Conservation (phyloP, 2,797 vertebrate species). For the Choloepus didactylus region DNA sequence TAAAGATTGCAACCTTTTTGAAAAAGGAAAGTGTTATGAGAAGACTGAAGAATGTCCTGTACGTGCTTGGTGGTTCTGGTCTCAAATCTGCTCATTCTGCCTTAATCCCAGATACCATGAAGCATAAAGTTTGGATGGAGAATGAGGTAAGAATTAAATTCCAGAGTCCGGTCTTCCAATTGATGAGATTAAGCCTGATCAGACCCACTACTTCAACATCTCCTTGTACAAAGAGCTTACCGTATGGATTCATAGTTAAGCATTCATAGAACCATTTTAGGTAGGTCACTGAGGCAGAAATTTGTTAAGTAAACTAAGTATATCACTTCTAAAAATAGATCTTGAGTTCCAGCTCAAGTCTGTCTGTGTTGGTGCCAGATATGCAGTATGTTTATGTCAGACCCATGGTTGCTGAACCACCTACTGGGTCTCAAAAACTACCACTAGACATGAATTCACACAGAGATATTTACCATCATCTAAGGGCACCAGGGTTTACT, state of each 20-base stretch:
- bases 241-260: background rate
- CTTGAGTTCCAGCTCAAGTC: background rate
- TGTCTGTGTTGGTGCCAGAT: background rate
- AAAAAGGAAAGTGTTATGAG: background rate
- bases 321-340: background rate
- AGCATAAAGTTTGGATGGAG: background rate
- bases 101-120: background rate
- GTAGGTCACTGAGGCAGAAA: background rate
- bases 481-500: background rate
- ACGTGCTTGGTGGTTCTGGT: background rate
- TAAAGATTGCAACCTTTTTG: background rate
- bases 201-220: background rate
- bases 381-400: background rate
- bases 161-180: background rate
- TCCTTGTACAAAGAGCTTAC: background rate
- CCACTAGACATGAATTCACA: background rate
- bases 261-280: background rate
- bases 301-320: background rate
- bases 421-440: background rate
- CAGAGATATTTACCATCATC: background rate
- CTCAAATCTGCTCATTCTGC: background rate
- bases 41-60: background rate
- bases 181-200: background rate
- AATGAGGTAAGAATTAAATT: background rate
- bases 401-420: background rate